phyloP scores from a whole-genome alignment of 2,113 vertebrate species.

The Thamnophis sirtalis region DNA sequence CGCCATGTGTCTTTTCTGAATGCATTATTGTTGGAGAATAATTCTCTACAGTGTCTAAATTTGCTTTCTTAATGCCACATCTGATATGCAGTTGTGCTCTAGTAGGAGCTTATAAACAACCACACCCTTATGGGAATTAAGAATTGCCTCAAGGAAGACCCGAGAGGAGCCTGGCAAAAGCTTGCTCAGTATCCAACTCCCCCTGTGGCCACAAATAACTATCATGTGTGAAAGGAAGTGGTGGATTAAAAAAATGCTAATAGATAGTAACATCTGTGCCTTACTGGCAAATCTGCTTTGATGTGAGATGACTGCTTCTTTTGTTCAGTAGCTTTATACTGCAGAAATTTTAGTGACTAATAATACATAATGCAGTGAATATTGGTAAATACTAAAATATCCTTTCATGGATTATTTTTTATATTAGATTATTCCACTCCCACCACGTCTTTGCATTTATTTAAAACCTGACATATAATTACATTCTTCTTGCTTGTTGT shows the following conservation, averaged over 20 bases:
- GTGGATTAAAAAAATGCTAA: neutral
- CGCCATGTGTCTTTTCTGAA: neutral
- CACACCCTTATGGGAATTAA: neutral
- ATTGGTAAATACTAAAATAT: conserved; percentile 5
- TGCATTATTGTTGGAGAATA: neutral
- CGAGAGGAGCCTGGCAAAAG: neutral
- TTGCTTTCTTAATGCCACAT: neutral
- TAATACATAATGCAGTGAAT: neutral
- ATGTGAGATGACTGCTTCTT: neutral
- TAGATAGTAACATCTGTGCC: neutral
- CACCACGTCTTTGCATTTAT: neutral
- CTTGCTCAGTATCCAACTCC: neutral
- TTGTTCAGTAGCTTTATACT: neutral
- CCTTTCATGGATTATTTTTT: neutral
- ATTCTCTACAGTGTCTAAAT: neutral
- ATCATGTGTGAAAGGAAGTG: neutral
- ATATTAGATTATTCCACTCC: neutral
- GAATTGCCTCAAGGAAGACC: neutral
- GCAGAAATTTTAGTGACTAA: neutral
- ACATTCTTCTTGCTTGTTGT: neutral
- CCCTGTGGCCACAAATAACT: neutral
- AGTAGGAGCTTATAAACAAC: neutral
- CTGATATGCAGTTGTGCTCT: neutral
- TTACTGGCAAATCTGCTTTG: neutral
- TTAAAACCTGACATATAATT: neutral